phyloP scores from a whole-genome alignment of 1,140 invertebrate genomes.

The Apis cerana region DNA sequence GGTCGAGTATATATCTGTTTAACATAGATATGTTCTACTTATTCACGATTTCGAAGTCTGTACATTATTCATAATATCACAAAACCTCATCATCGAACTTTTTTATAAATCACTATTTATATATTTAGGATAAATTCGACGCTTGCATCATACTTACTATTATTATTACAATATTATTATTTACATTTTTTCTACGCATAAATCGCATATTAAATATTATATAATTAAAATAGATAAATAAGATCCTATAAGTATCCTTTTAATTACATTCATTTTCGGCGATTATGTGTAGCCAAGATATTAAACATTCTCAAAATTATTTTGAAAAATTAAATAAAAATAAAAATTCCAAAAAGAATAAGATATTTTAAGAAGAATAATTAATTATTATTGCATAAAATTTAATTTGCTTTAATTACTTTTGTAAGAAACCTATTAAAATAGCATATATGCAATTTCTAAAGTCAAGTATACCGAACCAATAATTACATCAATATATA shows the following conservation, averaged over 20 bases:
- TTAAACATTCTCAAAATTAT: not conserved
- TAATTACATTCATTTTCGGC: constrained; percentile 18
- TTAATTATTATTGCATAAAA: not conserved
- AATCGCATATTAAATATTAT: not conserved
- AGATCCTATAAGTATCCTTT: not conserved
- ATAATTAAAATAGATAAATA: not conserved
- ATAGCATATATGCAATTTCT: not conserved
- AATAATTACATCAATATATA: no score
- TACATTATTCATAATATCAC: constrained; percentile 38
- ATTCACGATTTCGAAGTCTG: constrained; percentile 12
- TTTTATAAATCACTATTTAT: not conserved
- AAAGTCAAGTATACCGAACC: not conserved
- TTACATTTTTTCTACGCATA: not conserved
- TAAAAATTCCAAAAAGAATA: not conserved
- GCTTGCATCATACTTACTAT: not conserved
- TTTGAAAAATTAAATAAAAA: not conserved
- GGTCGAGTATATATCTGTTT: not conserved
- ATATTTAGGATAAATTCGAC: not conserved
- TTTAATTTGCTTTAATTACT: not conserved
- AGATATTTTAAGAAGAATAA: not conserved
- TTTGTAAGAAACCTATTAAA: not conserved
- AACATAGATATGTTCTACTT: not conserved
- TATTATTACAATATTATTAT: constrained; percentile 6
- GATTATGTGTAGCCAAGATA: not conserved
- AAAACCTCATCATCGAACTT: constrained; percentile 26